Percentiles rank a stretch among this genome's conserved stretches.
phyloP scores from a whole-genome alignment of 2,113 vertebrate genomes.

The Chaetops frenatus region DNA sequence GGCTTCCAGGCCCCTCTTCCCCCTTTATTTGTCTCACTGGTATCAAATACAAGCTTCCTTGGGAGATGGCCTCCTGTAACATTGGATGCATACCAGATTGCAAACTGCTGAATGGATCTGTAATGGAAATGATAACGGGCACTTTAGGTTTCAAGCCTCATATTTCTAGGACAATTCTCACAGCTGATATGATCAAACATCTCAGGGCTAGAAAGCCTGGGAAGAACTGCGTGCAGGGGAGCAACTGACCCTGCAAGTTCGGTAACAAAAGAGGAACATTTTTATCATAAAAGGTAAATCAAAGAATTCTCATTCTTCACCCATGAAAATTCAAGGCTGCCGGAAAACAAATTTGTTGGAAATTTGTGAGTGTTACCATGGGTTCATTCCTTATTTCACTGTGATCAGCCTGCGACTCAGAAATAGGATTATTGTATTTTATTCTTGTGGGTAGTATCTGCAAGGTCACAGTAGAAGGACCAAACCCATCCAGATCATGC shows the following conservation, averaged over 20 bases:
- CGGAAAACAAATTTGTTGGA: neutral
- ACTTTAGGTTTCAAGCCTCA: neutral
- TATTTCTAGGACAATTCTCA: constrained; percentile 11
- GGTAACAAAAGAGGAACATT: neutral
- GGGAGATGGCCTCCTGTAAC: neutral
- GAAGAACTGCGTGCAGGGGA: neutral
- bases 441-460: neutral
- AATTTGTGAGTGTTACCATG: neutral
- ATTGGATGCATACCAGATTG: neutral
- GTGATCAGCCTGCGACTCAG: neutral
- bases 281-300: neutral
- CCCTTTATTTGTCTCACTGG: neutral
- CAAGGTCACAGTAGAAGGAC: neutral
- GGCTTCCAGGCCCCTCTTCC: neutral
- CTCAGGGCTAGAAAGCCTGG: neutral
- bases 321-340: neutral
- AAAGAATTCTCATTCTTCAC: neutral
- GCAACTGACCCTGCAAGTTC: neutral
- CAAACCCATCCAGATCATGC: neutral
- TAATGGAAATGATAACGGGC: neutral
- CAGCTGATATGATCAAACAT: neutral
- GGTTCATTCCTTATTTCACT: neutral
- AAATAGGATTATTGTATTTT: neutral
- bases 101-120: neutral
- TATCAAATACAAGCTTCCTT: neutral